Conservation (phyloP, 1,140 invertebrate species). For the Aphaenogaster rudis region DNA sequence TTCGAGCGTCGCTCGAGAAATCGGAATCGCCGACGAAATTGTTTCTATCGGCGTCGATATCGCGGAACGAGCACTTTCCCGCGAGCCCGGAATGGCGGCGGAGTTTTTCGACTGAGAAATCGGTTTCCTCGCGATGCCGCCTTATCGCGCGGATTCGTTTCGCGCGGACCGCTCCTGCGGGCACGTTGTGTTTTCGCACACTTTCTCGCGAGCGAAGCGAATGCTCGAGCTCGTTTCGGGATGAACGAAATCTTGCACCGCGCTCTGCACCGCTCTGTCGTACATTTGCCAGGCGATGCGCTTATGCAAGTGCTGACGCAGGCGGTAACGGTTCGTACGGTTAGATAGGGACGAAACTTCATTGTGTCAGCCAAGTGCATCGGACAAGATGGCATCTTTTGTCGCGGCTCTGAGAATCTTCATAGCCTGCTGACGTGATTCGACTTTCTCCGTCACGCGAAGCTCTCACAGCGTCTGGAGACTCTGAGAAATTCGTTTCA, state of each 20-base stretch:
- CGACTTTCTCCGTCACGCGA: conserved; percentile 6
- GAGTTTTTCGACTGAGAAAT: conserved; percentile 68
- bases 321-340: conserved; percentile 20
- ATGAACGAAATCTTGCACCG: conserved; percentile 13
- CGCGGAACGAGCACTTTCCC: conserved; percentile 66
- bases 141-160: conserved; percentile 58
- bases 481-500: conserved; percentile 24
- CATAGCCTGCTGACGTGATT: conserved; percentile 52
- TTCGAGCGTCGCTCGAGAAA: conserved; percentile 39
- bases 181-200: conserved; percentile 9
- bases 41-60: conserved; percentile 64
- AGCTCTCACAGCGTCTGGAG: conserved; percentile 29
- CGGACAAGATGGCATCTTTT: conserved; percentile 67
- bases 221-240: conserved; percentile 21
- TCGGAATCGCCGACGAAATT: conserved; percentile 49
- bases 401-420: conserved; percentile 59
- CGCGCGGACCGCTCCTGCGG: background rate
- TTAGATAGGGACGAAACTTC: conserved; percentile 50
- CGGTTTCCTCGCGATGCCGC: conserved; percentile 53
- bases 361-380: conserved; percentile 65
- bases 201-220: background rate
- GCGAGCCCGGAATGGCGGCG: conserved; percentile 16
- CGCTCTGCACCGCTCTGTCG: background rate
- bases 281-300: conserved; percentile 36
- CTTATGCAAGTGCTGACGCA: conserved; percentile 61